These are phyloP conservation scores for Stegana nigrithorax DNA, from an alignment of 2,888 invertebrate species.

Conservation along the genomic window DNA sequence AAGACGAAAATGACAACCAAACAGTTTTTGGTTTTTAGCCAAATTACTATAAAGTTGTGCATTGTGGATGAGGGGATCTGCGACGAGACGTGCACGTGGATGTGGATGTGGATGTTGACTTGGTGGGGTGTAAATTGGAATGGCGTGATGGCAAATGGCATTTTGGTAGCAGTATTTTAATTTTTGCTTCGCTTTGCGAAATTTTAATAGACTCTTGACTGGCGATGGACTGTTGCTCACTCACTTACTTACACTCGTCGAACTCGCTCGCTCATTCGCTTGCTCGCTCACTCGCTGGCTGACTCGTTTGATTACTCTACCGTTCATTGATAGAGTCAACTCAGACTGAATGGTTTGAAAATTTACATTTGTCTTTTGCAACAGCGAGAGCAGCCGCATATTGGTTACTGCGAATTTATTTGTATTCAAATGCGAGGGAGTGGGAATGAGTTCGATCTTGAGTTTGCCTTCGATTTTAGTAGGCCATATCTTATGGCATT, in stretches of 20 bases:
- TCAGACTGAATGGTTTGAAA: neutral
- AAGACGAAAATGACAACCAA: slow-evolving; percentile 41
- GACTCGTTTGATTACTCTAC: neutral
- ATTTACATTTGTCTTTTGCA: neutral
- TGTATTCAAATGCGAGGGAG: neutral
- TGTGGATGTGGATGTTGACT: neutral
- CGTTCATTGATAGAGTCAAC: neutral
- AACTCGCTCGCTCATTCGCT: neutral
- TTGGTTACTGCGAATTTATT: slow-evolving; percentile 5
- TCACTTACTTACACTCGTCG: too few species aligned
- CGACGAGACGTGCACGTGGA: neutral
- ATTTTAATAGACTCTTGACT: slow-evolving; percentile 50
- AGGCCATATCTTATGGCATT: too few species aligned
- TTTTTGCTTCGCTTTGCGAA: slow-evolving; percentile 49
- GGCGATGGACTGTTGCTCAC: too few species aligned
- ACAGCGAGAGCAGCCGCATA: neutral
- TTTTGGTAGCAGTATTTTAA: slow-evolving; percentile 28
- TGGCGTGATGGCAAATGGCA: slow-evolving; percentile 29
- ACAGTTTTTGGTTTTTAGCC: slow-evolving; percentile 53
- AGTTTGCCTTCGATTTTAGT: neutral
- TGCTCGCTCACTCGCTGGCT: neutral
- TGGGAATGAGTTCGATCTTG: neutral
- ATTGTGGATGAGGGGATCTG: slow-evolving; percentile 3
- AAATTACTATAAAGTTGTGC: slow-evolving; percentile 45
- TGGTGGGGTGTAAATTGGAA: slow-evolving; percentile 1